A percentile compares a stretch with the other conserved stretches of the same genome.
Conservation (phyloP, 2,888 invertebrate genomes). For the Xestia ashworthii region DNA sequence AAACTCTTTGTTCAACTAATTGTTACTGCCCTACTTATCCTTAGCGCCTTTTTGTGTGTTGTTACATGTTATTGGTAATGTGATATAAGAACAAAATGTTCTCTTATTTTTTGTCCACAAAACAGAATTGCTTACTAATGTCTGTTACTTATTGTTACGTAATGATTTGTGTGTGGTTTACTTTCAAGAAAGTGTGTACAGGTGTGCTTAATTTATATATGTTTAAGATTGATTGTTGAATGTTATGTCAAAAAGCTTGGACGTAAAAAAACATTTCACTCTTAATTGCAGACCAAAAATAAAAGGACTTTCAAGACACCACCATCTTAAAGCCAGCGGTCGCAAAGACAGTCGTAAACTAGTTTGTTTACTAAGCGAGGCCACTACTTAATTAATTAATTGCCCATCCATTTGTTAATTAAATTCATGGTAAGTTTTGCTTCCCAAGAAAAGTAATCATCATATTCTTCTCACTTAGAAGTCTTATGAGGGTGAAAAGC, state of each 20-base stretch:
- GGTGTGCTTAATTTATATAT: not conserved
- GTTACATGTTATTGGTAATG: slow-evolving; percentile 8
- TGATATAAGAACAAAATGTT: not conserved
- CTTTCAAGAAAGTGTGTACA: not conserved
- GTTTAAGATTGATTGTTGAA: not conserved
- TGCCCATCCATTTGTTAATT: slow-evolving; percentile 77
- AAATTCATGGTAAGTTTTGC: slow-evolving; percentile 69
- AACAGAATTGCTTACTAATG: not conserved
- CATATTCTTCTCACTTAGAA: slow-evolving; percentile 40
- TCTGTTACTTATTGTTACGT: slow-evolving; percentile 1
- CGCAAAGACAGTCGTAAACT: slow-evolving; percentile 52
- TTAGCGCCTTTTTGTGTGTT: slow-evolving; percentile 32
- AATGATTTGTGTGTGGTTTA: slow-evolving; percentile 3
- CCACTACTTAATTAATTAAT: slow-evolving; percentile 77
- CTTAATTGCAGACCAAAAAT: no score
- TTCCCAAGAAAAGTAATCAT: slow-evolving; percentile 54
- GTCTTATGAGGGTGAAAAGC: slow-evolving; percentile 17
- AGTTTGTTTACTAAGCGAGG: slow-evolving; percentile 73
- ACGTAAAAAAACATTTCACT: not conserved
- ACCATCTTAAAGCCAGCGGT: slow-evolving; percentile 19
- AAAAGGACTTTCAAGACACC: slow-evolving; percentile 6
- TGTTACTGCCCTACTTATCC: slow-evolving; percentile 70
- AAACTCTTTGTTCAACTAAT: slow-evolving; percentile 72
- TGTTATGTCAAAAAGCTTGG: slow-evolving; percentile 1
- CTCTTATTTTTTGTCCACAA: slow-evolving; percentile 15